Base-by-base conservation (phyloP, 2,113 vertebrate genomes). In the Lasiurus cinereus region DNA sequence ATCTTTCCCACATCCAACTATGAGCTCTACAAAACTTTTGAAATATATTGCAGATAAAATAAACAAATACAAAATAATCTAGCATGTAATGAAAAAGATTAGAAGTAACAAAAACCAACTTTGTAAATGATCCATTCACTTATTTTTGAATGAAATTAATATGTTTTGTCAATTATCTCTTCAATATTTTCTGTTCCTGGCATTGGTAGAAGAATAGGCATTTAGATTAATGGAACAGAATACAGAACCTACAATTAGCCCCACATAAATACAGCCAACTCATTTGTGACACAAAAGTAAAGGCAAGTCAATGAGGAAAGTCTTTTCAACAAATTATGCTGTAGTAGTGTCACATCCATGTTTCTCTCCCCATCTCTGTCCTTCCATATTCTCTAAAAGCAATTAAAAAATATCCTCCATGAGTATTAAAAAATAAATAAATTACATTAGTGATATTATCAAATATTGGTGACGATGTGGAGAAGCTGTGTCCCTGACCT, bases 381-480 rank as follows among this genome's bases (percentile, higher is more conserved):
- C 59, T 62, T 62, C 22, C 59, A 62, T 62, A 62, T 62, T 62
- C 59, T 62, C 59, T 62, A 62, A 27, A 62, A 62, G 22, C 22
- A 62, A 62, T 62, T 24, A 27, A 62, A 59, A 62, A 62, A 62
- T 62, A 62, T 62, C 59, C 24, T 62, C 59, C 22, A 22, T 62
- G 24, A 62, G 9, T 24, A 62, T 62, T 62, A 27, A 62, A 62
- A 56, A 56, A 36, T 39, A 74, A 62, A 50, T 56, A 69, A 89
- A 31, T 62, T 62, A 27, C 24, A 69, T 54, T n/a, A 54, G 19
- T 70, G 33, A 80, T 19, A 69, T 22, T 74, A 13, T 2, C 8
- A 46, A 29, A 66, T 6, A 10, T 10, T 18, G 12, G 2, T 6
- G 1, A 9, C 9, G 8, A 64, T 9, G 14, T 13, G 1, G 6